These are phyloP conservation scores for Triplophysa tibetana DNA, from an alignment of 2,113 vertebrate genomes.

Conservation along the genomic window DNA sequence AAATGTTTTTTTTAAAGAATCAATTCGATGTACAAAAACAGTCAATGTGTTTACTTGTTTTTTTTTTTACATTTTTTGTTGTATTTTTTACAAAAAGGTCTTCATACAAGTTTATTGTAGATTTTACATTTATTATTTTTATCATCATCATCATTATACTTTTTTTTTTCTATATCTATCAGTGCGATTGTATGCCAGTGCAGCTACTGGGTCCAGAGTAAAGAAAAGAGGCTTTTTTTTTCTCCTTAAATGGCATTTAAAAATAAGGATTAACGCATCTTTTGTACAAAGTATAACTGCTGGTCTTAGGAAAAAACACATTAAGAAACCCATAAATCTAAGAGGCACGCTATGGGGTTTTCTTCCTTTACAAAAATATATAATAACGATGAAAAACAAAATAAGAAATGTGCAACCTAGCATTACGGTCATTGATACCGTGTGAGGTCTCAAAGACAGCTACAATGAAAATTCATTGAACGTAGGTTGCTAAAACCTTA, in stretches of 20 bases:
- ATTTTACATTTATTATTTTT: slow-evolving; percentile 75
- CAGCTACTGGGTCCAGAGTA: slow-evolving; percentile 97
- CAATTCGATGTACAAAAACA: slow-evolving; percentile 97
- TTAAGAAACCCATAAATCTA: slow-evolving; percentile 97
- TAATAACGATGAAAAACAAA: slow-evolving; percentile 79
- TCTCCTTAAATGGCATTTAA: slow-evolving; percentile 92
- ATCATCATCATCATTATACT: slow-evolving; percentile 59
- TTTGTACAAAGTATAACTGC: slow-evolving; percentile 99
- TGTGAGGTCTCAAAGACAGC: slow-evolving; percentile 67
- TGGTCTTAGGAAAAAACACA: slow-evolving; percentile 93
- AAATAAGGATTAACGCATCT: slow-evolving; percentile 87
- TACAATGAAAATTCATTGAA: slow-evolving; percentile 87
- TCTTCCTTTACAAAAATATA: slow-evolving; percentile 70
- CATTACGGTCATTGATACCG: slow-evolving; percentile 60
- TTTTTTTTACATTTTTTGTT: slow-evolving; percentile 64
- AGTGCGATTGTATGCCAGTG: slow-evolving; percentile 98
- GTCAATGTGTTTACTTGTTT: slow-evolving; percentile 77
- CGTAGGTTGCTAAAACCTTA: slow-evolving; percentile 84
- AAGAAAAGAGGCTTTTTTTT: slow-evolving; percentile 82
- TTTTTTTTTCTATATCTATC: slow-evolving; percentile 72
- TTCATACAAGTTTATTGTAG: slow-evolving; percentile 85
- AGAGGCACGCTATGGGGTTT: slow-evolving; percentile 98
- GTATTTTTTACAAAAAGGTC: slow-evolving; percentile 85
- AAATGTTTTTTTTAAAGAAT: slow-evolving; percentile 92
- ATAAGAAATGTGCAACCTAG: slow-evolving; percentile 68